Base-by-base conservation (phyloP, 2,888 invertebrate genomes). In the Carcina quercana region DNA sequence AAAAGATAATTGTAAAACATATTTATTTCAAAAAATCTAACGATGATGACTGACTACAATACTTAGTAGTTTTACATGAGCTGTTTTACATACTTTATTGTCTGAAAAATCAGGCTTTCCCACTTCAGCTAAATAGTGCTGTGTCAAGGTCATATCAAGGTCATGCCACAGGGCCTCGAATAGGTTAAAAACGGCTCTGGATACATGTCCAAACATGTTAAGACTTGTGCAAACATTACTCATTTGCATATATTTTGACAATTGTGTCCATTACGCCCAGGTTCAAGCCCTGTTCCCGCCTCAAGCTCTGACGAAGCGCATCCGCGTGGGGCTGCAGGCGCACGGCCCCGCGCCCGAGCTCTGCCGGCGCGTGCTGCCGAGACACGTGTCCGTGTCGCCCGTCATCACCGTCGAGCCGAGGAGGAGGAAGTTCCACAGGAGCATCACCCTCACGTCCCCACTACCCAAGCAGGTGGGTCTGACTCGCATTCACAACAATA, bases 401-500 rank as follows among this genome's bases (percentile, higher is more conserved):
- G 97, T 99, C 40, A 94, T 99, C 38, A 99, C 99, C 0, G 97
- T 99, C 36, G 99, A 99, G 79, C 99, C 99, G 8, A 85, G 99
- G 28, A 86, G 99, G 28, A 87, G 99, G 45, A 99, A 99, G 86
- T 99, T 99, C 89, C 98, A 99, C 75, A 96, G 98, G 71, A 95
- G 96, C 20, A 99, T 99, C 63, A 98, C 97, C 41, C 87, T 99
- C 51, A 98, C 96, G 35, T 95, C 98, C 69, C 99, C 99, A 5
- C 54, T 84, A 88, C 93, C 38, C 3, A 33, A 39, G n/a, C 56
- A 61, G 37, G 69, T 67, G 25, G 13, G 28, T 30, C 28, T 19
- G 4, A 7, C n/a, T n/a, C n/a, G n/a, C n/a, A n/a, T n/a, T n/a
- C n/a, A n/a, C n/a, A n/a, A n/a, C n/a, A n/a, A n/a, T n/a, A n/a